Conservation (phyloP, 2,797 vertebrate species). For the Falco rusticolus region DNA sequence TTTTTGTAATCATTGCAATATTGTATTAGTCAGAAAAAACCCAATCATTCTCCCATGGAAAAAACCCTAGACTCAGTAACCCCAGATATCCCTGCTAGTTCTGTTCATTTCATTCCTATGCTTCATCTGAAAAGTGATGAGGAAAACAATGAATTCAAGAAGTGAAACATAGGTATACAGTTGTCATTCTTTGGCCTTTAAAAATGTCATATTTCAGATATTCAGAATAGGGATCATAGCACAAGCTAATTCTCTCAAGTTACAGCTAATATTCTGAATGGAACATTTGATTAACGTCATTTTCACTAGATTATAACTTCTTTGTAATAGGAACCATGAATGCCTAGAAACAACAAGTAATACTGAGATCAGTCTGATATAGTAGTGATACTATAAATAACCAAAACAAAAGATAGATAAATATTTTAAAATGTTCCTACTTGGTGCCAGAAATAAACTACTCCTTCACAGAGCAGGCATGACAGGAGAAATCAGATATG, state of each 20-base stretch:
- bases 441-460: neutral
- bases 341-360: neutral
- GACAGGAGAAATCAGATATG: neutral
- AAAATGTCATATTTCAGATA: neutral
- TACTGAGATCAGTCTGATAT: neutral
- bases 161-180: neutral
- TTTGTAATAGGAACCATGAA: neutral
- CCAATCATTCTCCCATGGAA: neutral
- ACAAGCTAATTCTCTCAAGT: neutral
- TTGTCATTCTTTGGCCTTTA: neutral
- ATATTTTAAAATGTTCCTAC: neutral
- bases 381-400: neutral
- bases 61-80: neutral
- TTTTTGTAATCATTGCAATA: neutral
- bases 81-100: neutral
- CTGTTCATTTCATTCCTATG: neutral
- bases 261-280: neutral
- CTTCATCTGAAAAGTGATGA: neutral
- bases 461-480: neutral
- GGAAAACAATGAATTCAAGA: neutral
- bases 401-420: neutral
- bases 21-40: neutral
- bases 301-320: neutral
- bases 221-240: neutral
- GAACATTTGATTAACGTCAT: neutral